A percentile compares a stretch with the other conserved stretches of the same genome.
Conservation (phyloP, 2,888 invertebrate genomes). For the Protophormia terraenovae region DNA sequence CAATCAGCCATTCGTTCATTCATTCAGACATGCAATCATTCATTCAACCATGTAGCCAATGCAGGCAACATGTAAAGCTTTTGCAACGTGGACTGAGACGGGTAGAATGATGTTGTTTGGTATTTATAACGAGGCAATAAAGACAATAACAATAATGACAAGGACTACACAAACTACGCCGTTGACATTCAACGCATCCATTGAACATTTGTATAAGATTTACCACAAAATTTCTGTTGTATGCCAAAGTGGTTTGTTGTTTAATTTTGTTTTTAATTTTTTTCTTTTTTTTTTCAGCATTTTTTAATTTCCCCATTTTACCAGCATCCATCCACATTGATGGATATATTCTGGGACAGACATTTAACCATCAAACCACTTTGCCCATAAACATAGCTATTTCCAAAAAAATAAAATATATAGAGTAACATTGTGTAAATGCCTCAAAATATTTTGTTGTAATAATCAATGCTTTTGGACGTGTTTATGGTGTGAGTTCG, state of each 20-base stretch:
- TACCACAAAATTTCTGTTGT: conserved; percentile 45
- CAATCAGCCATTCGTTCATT: conserved; percentile 21
- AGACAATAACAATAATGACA: not conserved
- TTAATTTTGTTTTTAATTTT: conserved; percentile 26
- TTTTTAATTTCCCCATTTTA: conserved; percentile 37
- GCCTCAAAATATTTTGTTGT: conserved; percentile 14
- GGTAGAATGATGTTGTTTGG: not conserved
- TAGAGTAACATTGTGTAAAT: not conserved
- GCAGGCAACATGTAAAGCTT: conserved; percentile 14
- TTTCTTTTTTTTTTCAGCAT: not conserved
- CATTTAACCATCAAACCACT: conserved; percentile 29
- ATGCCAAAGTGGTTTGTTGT: conserved; percentile 26
- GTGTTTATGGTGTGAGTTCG: not conserved
- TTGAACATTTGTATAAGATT: conserved; percentile 16
- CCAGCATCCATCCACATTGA: not conserved
- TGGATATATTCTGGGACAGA: not conserved
- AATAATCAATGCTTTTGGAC: not conserved
- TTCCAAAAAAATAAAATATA: not conserved
- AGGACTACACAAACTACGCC: too few relatives aligned
- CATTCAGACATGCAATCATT: conserved; percentile 31
- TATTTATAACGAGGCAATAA: not conserved
- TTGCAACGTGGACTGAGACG: not conserved
- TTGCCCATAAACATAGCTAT: conserved; percentile 7
- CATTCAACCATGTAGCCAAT: conserved; percentile 32
- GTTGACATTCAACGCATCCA: not conserved